phyloP scores from a whole-genome alignment of 2,113 vertebrate species.

The Strix uralensis region DNA sequence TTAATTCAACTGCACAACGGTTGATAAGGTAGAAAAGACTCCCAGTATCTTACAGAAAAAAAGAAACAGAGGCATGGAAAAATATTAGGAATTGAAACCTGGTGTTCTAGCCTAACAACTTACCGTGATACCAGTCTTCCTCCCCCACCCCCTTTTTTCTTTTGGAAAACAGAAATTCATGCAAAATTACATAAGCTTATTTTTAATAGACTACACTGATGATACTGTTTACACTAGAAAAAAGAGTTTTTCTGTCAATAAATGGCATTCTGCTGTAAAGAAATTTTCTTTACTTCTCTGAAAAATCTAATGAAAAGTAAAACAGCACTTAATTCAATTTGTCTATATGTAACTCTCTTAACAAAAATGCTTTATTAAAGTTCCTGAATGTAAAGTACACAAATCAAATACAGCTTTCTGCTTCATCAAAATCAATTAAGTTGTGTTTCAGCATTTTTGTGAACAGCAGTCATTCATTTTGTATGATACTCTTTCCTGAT shows the following conservation, averaged over 20 bases:
- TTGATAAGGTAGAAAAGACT: background rate
- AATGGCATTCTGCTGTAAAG: background rate
- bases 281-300: background rate
- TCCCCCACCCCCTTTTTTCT: accelerated
- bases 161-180: background rate
- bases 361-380: conserved; percentile 22
- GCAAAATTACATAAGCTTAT: background rate
- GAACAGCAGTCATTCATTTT: conserved; percentile 25
- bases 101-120: background rate
- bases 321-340: background rate
- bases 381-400: background rate
- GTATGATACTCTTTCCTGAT: background rate
- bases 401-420: background rate
- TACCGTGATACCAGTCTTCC: background rate
- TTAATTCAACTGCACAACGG: background rate
- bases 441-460: conserved; percentile 8
- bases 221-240: background rate
- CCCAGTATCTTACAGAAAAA: background rate
- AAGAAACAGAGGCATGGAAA: background rate
- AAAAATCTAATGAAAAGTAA: conserved; percentile 21
- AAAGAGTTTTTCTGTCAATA: background rate
- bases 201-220: background rate
- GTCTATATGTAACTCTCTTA: background rate
- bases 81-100: background rate
- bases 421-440: conserved; percentile 36